Evolutionary conservation across 2,888 invertebrate genomes (phyloP), one percentile per base, ranked within the genome.

Genomic region (Cataglyphis cursor): DNA sequence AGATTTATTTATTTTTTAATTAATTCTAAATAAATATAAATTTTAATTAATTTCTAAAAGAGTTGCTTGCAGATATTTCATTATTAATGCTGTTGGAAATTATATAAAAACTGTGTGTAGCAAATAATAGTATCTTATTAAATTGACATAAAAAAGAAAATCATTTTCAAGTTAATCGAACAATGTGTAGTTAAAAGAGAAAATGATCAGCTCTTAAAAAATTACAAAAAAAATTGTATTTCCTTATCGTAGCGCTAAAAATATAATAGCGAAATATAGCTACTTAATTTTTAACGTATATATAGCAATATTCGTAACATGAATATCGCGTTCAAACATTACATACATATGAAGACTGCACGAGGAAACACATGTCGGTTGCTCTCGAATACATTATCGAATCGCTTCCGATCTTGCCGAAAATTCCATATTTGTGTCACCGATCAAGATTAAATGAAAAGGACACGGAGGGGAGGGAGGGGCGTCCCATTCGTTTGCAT

Each of bases 341-440:
- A 18, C 24, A 35, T n/a, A 38, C 38, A 38, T 24, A 57, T 6
- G 41, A 8, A 54, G 54, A 54, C 8, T 57, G 35, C 28, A 18
- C 8, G 31, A 48, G 28, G 9, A 44, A 21, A 72, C 57, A 70
- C 31, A 21, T 78, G 76, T 78, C 66, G 51, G 24, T 38, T 38
- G 38, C 57, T 41, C 54, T 21, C 31, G 70, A 15, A 38, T 38
- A 18, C 8, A 41, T 78, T 78, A 78, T 31, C 28, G 28, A 76
- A 57, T 28, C 41, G 28, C 28, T n/a, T 73, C 24, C 75, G 41
- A 44, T 3, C 15, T 44, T 15, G 51, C 44, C 48, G 59, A 80
- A 91, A 92, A 92, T 88, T 89, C 89, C 83, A 91, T 90, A 91
- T 91, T 88, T 92, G 84, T 90, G 90, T 90, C 89, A 90, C 65